Evolutionary conservation across 2,113 vertebrate species (phyloP), one percentile per base, ranked within the genome.

Genomic region (Osmerus mordax): DNA sequence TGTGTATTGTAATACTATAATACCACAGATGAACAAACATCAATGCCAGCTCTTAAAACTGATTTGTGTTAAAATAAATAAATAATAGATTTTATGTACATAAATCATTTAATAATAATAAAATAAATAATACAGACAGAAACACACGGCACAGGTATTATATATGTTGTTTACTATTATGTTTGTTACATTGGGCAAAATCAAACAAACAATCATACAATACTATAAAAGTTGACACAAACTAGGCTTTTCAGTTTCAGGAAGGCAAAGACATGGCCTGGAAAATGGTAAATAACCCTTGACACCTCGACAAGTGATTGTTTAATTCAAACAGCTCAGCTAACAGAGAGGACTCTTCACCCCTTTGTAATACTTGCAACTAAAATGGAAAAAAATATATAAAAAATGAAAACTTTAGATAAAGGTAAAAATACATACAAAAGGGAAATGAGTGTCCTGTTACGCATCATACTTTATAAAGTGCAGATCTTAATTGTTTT

Each of bases 161-260:
- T 54, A 84, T 78, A 86, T 83, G 81, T 79, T 81, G 77, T 84
- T 86, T 84, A 84, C 77, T 84, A 73, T 84, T 84, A 75, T 83
- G 79, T 83, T 80, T 79, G 81, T 83, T 85, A 83, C 82, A 88
- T 81, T 84, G 77, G 71, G 79, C 83, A 84, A 79, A 86, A 80
- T 64, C 62, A 64, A 83, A 78, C 80, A 79, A 78, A 83, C 82
- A 86, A 73, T n/a, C n/a, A 81, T 75, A 84, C 79, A 79, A 70
- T 78, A 79, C 81, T 83, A 83, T 76, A 86, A 85, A 84, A 86
- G 84, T 83, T 84, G 84, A 85, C 83, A 86, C 78, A 83, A 82
- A 86, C 82, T 84, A 79, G 79, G 77, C 68, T 83, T 85, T 84
- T 83, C 80, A 83, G 78, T 87, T 81, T 80, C 78, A 86, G 84